These are phyloP conservation scores for Drosophila kepulauana DNA, from an alignment of 1,140 invertebrate species.

Conservation along the genomic window DNA sequence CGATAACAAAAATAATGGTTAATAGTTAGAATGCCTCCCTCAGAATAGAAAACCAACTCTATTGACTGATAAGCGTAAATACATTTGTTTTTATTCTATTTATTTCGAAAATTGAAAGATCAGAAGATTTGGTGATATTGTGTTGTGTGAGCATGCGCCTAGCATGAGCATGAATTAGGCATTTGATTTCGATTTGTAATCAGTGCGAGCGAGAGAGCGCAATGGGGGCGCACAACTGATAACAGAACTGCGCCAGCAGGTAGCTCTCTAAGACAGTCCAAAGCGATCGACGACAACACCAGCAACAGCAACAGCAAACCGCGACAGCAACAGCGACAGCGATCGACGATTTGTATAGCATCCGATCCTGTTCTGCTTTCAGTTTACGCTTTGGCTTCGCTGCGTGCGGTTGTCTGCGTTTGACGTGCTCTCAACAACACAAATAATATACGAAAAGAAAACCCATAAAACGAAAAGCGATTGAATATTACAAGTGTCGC, in stretches of 20 bases:
- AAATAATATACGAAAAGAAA: constrained; percentile 15
- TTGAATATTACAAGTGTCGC: constrained; percentile 11
- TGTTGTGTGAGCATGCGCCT: constrained; percentile 2
- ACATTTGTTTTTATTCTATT: neutral
- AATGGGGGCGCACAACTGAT: constrained; percentile 49
- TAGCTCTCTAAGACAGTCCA: constrained; percentile 20
- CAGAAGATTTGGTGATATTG: constrained; percentile 23
- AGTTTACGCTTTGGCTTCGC: constrained; percentile 74
- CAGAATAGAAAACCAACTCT: neutral
- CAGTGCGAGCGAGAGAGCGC: constrained; percentile 35
- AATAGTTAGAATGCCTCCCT: neutral
- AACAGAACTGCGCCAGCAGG: constrained; percentile 36
- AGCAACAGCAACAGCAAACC: constrained; percentile 30
- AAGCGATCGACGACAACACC: constrained; percentile 19
- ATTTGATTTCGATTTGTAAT: constrained; percentile 44
- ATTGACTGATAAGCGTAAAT: neutral
- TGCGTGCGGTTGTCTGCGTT: constrained; percentile 68
- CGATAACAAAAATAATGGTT: neutral
- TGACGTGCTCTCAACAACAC: constrained; percentile 45
- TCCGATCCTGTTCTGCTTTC: constrained; percentile 69
- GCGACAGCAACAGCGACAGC: constrained; percentile 18
- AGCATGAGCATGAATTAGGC: constrained; percentile 15
- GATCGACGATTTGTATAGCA: constrained; percentile 64
- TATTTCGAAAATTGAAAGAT: constrained; percentile 17
- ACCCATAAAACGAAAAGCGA: constrained; percentile 6